Conservation (phyloP, 2,888 invertebrate genomes). For the Cantharis nigra region DNA sequence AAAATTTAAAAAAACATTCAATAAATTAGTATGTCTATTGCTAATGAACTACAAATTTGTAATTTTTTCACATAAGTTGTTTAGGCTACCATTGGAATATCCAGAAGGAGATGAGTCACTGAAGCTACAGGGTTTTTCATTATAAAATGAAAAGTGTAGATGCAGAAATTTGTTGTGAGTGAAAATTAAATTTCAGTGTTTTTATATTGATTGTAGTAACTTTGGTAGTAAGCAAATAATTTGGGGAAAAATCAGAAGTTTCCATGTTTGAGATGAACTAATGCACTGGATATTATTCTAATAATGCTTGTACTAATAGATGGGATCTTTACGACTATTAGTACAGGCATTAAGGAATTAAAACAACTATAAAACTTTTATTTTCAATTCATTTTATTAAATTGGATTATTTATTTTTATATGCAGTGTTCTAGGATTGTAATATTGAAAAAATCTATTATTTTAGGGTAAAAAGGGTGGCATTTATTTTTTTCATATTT, state of each 20-base stretch:
- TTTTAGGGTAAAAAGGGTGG: too few species aligned
- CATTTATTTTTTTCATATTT: not conserved
- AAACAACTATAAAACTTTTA: too few species aligned
- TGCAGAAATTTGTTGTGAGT: not conserved
- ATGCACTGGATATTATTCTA: too few species aligned
- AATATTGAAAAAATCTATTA: not conserved
- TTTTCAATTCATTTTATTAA: too few species aligned
- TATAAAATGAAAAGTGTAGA: not conserved
- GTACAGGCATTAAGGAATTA: too few species aligned
- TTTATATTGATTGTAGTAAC: not conserved
- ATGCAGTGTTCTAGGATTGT: not conserved
- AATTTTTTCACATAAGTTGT: not conserved
- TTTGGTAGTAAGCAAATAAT: not conserved
- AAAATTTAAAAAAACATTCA: not conserved
- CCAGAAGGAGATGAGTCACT: not conserved
- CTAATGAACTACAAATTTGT: not conserved
- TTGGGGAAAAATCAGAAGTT: not conserved
- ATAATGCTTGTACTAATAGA: too few species aligned
- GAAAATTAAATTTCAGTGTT: not conserved
- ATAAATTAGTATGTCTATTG: not conserved
- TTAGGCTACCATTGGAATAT: not conserved
- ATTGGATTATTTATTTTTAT: not conserved
- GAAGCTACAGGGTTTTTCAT: not conserved
- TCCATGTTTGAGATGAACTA: too few species aligned
- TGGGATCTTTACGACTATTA: too few species aligned